Percentiles rank a stretch among this genome's conserved stretches.
phyloP scores from a whole-genome alignment of 2,888 invertebrate species.

The Drosophila algonquin region DNA sequence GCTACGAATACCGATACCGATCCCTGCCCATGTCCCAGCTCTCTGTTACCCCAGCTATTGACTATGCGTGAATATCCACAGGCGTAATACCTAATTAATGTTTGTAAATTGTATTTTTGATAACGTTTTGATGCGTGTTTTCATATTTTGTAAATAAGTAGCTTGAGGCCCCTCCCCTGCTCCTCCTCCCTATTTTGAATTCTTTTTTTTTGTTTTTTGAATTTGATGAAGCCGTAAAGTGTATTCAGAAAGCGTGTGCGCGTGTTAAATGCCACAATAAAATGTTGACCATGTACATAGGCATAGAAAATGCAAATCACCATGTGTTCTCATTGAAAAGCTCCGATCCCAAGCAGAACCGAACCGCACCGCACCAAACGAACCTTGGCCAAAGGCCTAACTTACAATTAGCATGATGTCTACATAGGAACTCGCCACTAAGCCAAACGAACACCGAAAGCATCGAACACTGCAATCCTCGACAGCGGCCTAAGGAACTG shows the following conservation, averaged over 20 bases:
- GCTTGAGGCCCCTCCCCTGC: constrained; percentile 9
- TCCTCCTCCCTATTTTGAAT: constrained; percentile 15
- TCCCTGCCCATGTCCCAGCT: background rate
- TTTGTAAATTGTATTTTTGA: constrained; percentile 33
- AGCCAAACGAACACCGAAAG: too few relatives aligned
- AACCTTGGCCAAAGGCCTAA: background rate
- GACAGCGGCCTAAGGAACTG: constrained; percentile 18
- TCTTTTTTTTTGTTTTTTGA: constrained; percentile 45
- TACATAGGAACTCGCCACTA: too few relatives aligned
- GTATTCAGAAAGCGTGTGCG: constrained; percentile 36
- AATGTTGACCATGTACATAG: constrained; percentile 71
- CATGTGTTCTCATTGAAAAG: constrained; percentile 4
- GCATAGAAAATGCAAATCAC: constrained; percentile 42
- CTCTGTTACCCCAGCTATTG: background rate
- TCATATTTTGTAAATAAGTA: constrained; percentile 59
- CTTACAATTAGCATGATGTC: too few relatives aligned
- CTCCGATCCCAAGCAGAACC: background rate
- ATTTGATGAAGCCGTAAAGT: constrained; percentile 52
- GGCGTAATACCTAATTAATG: constrained; percentile 10
- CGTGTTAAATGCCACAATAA: constrained; percentile 24
- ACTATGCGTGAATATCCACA: background rate
- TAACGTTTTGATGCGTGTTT: constrained; percentile 21
- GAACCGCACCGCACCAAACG: background rate
- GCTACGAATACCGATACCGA: too few relatives aligned
- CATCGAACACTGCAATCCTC: too few relatives aligned